A percentile compares a stretch with the other conserved stretches of the same genome.
These are phyloP conservation scores for Oriolus oriolus DNA, from an alignment of 2,113 vertebrate species.

Conservation along the genomic window DNA sequence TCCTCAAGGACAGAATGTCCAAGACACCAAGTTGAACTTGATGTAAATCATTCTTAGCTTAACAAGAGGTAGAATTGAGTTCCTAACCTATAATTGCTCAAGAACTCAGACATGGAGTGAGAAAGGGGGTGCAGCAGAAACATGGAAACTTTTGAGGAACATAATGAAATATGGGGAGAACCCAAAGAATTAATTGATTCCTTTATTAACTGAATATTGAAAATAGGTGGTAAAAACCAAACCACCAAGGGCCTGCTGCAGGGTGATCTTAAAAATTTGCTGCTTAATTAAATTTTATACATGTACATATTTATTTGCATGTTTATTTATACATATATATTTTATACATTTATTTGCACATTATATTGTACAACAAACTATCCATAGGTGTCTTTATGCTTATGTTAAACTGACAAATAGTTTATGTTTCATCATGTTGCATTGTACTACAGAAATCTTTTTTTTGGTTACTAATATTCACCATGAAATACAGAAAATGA, in stretches of 20 bases:
- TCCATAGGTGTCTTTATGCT: neutral
- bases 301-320: neutral
- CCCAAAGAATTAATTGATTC: neutral
- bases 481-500: neutral
- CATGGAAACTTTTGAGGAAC: neutral
- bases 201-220: neutral
- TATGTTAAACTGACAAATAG: neutral
- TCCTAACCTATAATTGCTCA: neutral
- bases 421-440: neutral
- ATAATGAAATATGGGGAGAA: neutral
- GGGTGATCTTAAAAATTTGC: neutral
- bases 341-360: neutral
- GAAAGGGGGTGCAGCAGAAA: neutral
- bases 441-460: neutral
- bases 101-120: neutral
- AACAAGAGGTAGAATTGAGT: neutral
- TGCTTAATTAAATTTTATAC: fast-evolving
- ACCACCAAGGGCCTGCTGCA: neutral
- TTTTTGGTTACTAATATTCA: neutral
- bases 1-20: neutral
- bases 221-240: neutral
- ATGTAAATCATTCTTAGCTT: neutral
- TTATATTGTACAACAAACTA: neutral
- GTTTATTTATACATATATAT: neutral
- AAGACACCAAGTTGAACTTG: neutral